Evolutionary conservation across 1,140 invertebrate species (phyloP).

Genomic region (Tetramorium alpestre): DNA sequence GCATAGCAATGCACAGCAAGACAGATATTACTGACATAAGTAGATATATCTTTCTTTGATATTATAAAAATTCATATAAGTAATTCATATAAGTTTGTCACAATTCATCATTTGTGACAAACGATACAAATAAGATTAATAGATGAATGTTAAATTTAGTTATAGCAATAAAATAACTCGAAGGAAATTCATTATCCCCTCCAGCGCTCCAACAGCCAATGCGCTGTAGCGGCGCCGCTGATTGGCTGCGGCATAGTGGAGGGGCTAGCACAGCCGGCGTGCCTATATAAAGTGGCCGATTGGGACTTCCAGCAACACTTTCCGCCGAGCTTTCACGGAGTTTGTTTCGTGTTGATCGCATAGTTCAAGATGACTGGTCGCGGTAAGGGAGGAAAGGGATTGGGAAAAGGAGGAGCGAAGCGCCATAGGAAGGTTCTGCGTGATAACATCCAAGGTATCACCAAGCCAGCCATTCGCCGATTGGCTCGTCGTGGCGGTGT

Average conservation of each 20-base stretch:
- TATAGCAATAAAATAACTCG: neutral
- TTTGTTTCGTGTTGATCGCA: neutral
- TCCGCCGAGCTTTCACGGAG: neutral
- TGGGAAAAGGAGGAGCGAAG: slow-evolving; percentile 68
- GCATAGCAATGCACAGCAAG: too few relatives aligned
- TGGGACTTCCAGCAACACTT: neutral
- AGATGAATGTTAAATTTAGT: neutral
- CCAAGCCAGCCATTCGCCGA: slow-evolving; percentile 67
- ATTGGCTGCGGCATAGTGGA: neutral
- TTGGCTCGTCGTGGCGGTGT: slow-evolving; percentile 68
- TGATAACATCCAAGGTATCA: slow-evolving; percentile 68
- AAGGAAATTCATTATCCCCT: neutral
- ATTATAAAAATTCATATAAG: too few relatives aligned
- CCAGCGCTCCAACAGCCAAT: neutral
- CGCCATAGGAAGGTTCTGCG: slow-evolving; percentile 65
- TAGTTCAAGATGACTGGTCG: slow-evolving; percentile 60
- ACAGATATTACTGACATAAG: too few relatives aligned
- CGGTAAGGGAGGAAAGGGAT: slow-evolving; percentile 65
- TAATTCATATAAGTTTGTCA: too few relatives aligned
- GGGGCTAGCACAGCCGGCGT: neutral
- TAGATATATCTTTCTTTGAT: too few relatives aligned
- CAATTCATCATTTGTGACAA: too few relatives aligned
- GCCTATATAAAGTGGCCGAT: neutral
- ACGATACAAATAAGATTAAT: too few relatives aligned
- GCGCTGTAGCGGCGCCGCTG: neutral